phyloP scores from a whole-genome alignment of 1,140 invertebrate species.

The Eufriesea mexicana region DNA sequence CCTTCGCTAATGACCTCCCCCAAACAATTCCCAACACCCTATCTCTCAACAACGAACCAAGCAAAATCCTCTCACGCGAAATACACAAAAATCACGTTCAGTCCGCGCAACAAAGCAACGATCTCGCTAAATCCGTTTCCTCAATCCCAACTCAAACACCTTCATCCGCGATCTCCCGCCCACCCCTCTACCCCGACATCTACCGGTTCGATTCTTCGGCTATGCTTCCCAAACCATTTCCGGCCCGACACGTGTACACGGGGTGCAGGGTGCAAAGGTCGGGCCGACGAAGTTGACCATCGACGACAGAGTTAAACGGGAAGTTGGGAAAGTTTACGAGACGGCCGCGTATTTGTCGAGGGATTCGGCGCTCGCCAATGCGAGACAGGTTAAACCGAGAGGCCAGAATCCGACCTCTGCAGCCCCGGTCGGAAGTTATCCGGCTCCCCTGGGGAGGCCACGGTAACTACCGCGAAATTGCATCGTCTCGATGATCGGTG shows the following conservation, averaged over 20 bases:
- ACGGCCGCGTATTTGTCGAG: conserved; percentile 47
- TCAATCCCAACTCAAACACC: not conserved
- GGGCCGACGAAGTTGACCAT: conserved; percentile 24
- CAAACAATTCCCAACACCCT: too few relatives aligned
- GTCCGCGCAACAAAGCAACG: too few relatives aligned
- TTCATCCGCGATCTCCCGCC: not conserved
- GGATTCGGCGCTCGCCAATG: conserved; percentile 10
- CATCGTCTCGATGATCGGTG: conserved; percentile 27
- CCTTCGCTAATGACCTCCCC: too few relatives aligned
- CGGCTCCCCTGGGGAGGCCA: not conserved
- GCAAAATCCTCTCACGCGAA: too few relatives aligned
- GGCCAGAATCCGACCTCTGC: conserved; percentile 1
- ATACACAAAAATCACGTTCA: too few relatives aligned
- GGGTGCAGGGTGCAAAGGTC: not conserved
- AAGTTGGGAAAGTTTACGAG: conserved; percentile 46
- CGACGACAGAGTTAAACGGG: conserved; percentile 37
- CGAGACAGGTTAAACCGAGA: conserved; percentile 46
- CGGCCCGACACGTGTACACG: not conserved
- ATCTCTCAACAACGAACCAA: too few relatives aligned
- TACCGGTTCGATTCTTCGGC: not conserved
- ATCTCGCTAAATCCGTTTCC: too few relatives aligned
- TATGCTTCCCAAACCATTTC: not conserved
- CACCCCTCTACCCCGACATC: not conserved
- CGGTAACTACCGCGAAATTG: conserved; percentile 37
- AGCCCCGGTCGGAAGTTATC: conserved; percentile 33